These are phyloP conservation scores for Myotis findleyi DNA, from an alignment of 2,797 vertebrate genomes.

Conservation along the genomic window DNA sequence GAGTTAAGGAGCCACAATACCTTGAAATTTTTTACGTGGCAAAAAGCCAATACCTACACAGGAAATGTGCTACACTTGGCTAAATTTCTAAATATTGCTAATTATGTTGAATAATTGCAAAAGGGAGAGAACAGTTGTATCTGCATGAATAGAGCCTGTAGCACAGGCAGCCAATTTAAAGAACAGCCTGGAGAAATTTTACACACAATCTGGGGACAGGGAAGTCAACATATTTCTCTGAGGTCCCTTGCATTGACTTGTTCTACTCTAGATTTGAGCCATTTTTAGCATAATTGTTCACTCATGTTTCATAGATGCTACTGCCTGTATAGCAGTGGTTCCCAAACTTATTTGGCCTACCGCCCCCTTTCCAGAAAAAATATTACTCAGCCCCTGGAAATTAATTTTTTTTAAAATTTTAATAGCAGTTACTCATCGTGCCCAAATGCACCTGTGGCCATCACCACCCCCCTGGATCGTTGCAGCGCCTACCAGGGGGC, in stretches of 20 bases:
- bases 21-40: constrained; percentile 20
- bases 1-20: background rate
- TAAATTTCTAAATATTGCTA: constrained; percentile 57
- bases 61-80: background rate
- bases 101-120: constrained; percentile 57
- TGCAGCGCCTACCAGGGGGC: no score
- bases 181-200: background rate
- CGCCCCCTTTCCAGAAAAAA: no score
- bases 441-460: no score
- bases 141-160: background rate
- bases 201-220: background rate
- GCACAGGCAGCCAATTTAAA: background rate
- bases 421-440: no score
- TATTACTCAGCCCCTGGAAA: no score
- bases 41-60: constrained; percentile 17
- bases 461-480: no score
- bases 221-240: background rate
- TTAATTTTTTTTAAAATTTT: no score
- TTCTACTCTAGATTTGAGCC: background rate
- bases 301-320: background rate
- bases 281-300: background rate
- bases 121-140: background rate
- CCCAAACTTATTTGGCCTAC: no score
- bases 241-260: background rate
- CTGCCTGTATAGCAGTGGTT: background rate